Base-by-base conservation (phyloP, 2,888 invertebrate species). In the Caenorhabditis uteleia region DNA sequence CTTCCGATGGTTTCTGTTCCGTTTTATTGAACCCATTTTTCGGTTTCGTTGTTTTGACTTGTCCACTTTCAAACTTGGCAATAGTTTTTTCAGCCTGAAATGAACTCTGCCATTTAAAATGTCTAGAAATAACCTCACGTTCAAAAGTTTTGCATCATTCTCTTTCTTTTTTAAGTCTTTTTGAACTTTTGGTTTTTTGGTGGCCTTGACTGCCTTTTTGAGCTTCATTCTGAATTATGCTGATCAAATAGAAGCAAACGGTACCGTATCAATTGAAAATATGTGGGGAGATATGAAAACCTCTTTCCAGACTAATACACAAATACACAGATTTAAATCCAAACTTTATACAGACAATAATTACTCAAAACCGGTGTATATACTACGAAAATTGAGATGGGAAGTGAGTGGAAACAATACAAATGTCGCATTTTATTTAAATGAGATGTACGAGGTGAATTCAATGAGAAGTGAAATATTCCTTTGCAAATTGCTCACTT, bases 401-500 rank as follows among this genome's bases (percentile, higher is more conserved):
- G 14, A 29, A 29, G 31, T 29, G 31, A 14, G 8, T 29, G 31
- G 31, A 29, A 29, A 14, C 31, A 10, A 10, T 10, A 29, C 31
- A 29, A 29, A 29, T 29, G 7, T 29, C 31, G 7, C 14, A 29
- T 29, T 10, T 10, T 10, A 29, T 29, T 29, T 29, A 29, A 29
- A 7, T 29, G 7, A 10, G 14, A 14, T 7, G 14, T 29, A 29
- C 14, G 14, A 29, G 7, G 14, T 10, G 7, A 29, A 29, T 12
- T 29, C 31, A 29, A 29, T 29, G 31, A 29, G 31, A 50, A 20
- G 56, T 44, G 58, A 77, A 76, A 50, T 54, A 73, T 8, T 65
- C 44, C 21, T 45, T 50, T n/a, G 75, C 74, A n/a, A 62, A 61
- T n/a, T 60, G 47, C 34, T 70, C 71, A 18, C 54, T 29, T 8